A percentile compares a stretch with the other conserved stretches of the same genome.
phyloP scores from a whole-genome alignment of 2,113 vertebrate genomes.

The Sterna hirundo region DNA sequence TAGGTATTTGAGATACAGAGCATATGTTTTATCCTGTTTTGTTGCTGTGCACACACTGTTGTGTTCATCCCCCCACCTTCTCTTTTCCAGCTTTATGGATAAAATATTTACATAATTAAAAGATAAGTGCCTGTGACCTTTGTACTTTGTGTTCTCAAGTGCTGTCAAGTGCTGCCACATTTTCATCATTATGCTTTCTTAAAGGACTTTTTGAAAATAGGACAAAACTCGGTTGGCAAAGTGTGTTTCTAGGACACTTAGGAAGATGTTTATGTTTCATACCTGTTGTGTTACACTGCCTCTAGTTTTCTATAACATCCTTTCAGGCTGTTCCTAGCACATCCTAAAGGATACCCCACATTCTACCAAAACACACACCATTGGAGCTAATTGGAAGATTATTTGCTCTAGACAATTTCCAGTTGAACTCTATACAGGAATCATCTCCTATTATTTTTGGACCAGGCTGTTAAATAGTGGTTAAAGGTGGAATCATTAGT shows the following conservation, averaged over 20 bases:
- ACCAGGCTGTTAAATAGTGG: not conserved
- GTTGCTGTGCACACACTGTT: not conserved
- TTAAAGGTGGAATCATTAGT: not conserved
- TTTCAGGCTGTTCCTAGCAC: not conserved
- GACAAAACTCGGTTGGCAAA: not conserved
- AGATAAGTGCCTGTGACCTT: not conserved
- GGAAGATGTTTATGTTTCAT: not conserved
- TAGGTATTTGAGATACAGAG: not conserved
- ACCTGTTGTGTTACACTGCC: not conserved
- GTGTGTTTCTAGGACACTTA: conserved; percentile 16
- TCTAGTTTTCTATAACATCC: not conserved
- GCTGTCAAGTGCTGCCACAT: not conserved
- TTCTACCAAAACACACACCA: not conserved
- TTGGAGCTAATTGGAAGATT: not conserved
- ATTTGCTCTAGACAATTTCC: not conserved
- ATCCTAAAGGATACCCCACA: not conserved
- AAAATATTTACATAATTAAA: not conserved
- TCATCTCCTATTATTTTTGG: not conserved
- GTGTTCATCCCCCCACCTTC: not conserved
- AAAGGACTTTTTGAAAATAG: not conserved
- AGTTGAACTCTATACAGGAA: not conserved
- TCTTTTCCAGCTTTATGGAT: not conserved
- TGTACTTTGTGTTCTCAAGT: not conserved
- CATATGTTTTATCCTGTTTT: not conserved
- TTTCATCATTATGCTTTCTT: not conserved